phyloP scores from a whole-genome alignment of 1,140 invertebrate genomes.

The Papilio helenus region DNA sequence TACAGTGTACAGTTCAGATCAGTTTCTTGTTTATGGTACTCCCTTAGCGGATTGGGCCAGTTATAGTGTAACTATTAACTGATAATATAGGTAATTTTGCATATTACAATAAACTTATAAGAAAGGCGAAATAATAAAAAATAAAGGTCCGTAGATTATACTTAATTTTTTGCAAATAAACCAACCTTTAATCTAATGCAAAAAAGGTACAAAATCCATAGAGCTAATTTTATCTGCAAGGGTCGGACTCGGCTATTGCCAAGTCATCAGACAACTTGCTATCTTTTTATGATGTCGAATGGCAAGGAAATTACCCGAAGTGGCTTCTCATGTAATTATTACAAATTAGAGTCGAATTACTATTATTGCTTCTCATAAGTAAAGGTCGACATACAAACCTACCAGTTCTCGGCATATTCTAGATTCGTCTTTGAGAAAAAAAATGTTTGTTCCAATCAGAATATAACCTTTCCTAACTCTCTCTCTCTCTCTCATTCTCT shows the following conservation, averaged over 20 bases:
- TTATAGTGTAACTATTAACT: too few relatives aligned
- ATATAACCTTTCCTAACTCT: not conserved
- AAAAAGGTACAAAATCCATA: not conserved
- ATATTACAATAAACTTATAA: too few relatives aligned
- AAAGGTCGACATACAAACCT: not conserved
- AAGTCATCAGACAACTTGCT: not conserved
- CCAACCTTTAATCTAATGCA: not conserved
- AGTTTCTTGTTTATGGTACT: too few relatives aligned
- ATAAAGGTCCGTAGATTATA: not conserved
- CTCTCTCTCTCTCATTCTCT: not conserved
- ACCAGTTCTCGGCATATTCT: not conserved
- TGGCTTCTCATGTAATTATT: constrained; percentile 17
- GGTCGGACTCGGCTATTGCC: not conserved
- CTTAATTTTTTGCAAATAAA: not conserved
- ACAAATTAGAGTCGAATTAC: constrained; percentile 10
- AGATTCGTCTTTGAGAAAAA: not conserved
- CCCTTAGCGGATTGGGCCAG: too few relatives aligned
- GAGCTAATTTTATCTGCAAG: not conserved
- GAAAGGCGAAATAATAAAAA: too few relatives aligned
- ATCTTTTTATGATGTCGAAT: not conserved
- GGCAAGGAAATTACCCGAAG: constrained; percentile 1
- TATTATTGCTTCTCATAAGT: not conserved
- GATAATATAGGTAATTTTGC: too few relatives aligned
- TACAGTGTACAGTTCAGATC: too few relatives aligned
- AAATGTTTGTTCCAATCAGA: not conserved